These are phyloP conservation scores for Zaprionus tsacasi DNA, from an alignment of 1,140 invertebrate species.

Conservation along the genomic window DNA sequence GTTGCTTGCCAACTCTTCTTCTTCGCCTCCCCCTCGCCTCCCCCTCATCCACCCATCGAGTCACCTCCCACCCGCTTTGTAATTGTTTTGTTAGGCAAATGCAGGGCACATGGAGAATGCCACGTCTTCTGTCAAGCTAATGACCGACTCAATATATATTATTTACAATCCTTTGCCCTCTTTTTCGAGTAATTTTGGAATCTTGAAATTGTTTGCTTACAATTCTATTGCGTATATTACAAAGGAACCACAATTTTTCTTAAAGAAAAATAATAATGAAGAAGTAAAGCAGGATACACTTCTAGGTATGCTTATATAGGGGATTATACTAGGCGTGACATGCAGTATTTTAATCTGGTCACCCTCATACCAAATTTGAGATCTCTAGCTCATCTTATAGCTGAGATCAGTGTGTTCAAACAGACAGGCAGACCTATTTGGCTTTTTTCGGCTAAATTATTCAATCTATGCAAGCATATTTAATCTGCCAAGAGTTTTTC, in stretches of 20 bases:
- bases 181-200: not conserved
- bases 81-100: slow-evolving; percentile 77
- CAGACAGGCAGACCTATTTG: too few species aligned
- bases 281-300: not conserved
- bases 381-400: too few species aligned
- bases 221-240: not conserved
- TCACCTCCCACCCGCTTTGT: slow-evolving; percentile 27
- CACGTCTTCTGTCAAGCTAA: slow-evolving; percentile 56
- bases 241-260: not conserved
- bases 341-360: too few species aligned
- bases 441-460: too few species aligned
- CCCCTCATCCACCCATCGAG: too few species aligned
- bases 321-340: too few species aligned
- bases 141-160: slow-evolving; percentile 68
- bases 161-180: slow-evolving; percentile 46
- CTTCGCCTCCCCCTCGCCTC: not conserved
- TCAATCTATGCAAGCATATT: too few species aligned
- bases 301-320: too few species aligned
- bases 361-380: too few species aligned
- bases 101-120: slow-evolving; percentile 53
- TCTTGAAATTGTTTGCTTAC: not conserved
- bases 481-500: too few species aligned
- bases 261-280: not conserved
- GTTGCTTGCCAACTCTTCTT: slow-evolving; percentile 49
- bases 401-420: too few species aligned